Conservation (phyloP, 2,797 vertebrate species). For the Mus minutoides region DNA sequence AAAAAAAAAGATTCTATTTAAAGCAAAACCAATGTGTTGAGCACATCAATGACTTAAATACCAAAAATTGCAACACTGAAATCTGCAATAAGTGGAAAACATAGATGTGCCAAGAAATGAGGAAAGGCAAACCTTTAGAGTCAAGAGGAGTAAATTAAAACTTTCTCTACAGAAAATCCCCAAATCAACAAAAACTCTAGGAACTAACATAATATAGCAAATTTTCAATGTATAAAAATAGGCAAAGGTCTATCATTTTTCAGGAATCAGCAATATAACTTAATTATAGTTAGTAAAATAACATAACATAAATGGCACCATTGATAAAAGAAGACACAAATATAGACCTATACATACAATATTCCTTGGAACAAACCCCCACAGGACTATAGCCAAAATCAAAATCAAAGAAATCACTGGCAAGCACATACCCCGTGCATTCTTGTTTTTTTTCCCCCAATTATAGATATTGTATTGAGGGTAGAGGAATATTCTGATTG, state of each 20-base stretch:
- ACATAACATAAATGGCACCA: neutral
- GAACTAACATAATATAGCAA: neutral
- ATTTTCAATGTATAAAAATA: neutral
- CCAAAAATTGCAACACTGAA: no score
- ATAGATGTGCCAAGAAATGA: neutral
- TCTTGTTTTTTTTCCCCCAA: no score
- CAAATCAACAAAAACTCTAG: neutral
- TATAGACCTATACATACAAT: no score
- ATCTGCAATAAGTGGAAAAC: no score
- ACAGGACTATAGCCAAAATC: no score
- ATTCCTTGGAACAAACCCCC: no score
- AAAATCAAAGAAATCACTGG: no score
- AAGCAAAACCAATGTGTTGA: no score
- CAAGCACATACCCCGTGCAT: no score
- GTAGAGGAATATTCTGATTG: no score
- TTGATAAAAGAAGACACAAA: neutral
- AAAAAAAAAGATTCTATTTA: no score
- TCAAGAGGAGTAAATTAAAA: neutral
- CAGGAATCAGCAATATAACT: neutral
- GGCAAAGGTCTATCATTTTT: neutral
- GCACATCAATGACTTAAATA: neutral
- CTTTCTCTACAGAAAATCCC: neutral
- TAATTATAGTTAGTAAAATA: neutral
- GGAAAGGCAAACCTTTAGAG: fast-evolving
- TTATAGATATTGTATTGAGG: no score